phyloP scores from a whole-genome alignment of 92 coral and sea anemone species.

The Scolanthus callimorphus region DNA sequence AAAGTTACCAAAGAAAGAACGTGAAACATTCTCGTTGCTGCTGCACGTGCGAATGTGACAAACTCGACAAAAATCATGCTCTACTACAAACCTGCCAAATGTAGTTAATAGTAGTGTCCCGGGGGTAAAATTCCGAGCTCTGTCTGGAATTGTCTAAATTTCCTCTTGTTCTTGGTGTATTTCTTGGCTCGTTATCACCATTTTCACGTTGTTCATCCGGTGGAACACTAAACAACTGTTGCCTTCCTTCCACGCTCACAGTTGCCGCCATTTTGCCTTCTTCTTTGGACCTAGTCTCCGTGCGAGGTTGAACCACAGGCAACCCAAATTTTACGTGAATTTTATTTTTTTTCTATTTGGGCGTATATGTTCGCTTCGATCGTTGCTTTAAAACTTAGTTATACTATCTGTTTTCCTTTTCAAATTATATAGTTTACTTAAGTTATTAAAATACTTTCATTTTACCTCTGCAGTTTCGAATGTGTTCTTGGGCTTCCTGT shows the following conservation, averaged over 20 bases:
- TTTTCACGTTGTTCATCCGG: constrained; percentile 11
- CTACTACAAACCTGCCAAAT: constrained; percentile 98
- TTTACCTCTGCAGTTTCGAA: not conserved
- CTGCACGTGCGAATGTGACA: too few relatives aligned
- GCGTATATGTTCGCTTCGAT: too few relatives aligned
- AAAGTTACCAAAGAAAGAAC: too few relatives aligned
- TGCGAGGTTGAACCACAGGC: too few relatives aligned
- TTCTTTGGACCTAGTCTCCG: too few relatives aligned
- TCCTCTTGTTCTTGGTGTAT: constrained; percentile 12
- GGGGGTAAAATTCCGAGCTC: constrained; percentile 77
- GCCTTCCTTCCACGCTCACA: constrained; percentile 10
- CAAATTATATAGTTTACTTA: too few relatives aligned
- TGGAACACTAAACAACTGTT: constrained; percentile 20
- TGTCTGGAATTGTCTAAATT: constrained; percentile 55
- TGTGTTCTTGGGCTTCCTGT: constrained; percentile 8
- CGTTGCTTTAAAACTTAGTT: too few relatives aligned
- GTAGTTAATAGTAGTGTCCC: constrained; percentile 72
- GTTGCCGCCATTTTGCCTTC: constrained; percentile 93
- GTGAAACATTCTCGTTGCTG: too few relatives aligned
- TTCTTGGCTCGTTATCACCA: constrained; percentile 17
- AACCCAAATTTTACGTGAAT: too few relatives aligned
- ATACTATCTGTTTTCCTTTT: too few relatives aligned
- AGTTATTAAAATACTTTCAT: not conserved
- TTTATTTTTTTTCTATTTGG: too few relatives aligned
- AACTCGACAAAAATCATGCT: too few relatives aligned